Base-by-base conservation (phyloP, 2,888 invertebrate species). In the Caenorhabditis angaria region DNA sequence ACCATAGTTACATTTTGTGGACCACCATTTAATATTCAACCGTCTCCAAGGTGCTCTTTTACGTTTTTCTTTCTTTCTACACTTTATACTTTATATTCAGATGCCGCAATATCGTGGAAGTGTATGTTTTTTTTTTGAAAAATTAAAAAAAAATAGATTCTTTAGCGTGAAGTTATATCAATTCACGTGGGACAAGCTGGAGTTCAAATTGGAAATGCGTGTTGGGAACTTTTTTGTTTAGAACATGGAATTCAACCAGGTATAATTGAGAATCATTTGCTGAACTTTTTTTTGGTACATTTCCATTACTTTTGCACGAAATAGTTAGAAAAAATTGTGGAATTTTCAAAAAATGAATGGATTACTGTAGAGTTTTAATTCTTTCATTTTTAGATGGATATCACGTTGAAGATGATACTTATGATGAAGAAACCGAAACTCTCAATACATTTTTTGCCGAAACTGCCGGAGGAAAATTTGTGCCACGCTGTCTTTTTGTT, bases 381-480 rank as follows among this genome's bases (percentile, higher is more conserved):
- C n/a, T n/a, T n/a, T n/a, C n/a, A n/a, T n/a, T n/a, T 74, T 65
- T 24, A 76, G 82, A 82, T 62, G 82, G 82, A 27, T 77, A 78
- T 20, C 77, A 75, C 50, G 61, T 78, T 10, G 74, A 77, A 28
- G 82, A 82, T 50, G 74, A 70, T 48, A 50, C 65, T 12, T 83
- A 88, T 56, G 89, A 89, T 25, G 88, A 88, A 12, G 89, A 94
- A 68, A 94, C 95, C 90, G 93, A 85, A 90, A 94, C 94, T 72
- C 95, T 94, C 91, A 95, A 94, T 90, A 96, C 90, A 27, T 90
- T 90, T 85, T 90, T 90, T 87, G 88, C 89, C 76, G 95, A 96
- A 90, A 97, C 95, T 65, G 78, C 76, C 62, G 93, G 94, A 54
- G 96, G 96, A 14, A 82, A 82, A 59, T 72, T 77, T 51, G 81